phyloP scores from a whole-genome alignment of 1,140 invertebrate species.

The Eumaeus atala region DNA sequence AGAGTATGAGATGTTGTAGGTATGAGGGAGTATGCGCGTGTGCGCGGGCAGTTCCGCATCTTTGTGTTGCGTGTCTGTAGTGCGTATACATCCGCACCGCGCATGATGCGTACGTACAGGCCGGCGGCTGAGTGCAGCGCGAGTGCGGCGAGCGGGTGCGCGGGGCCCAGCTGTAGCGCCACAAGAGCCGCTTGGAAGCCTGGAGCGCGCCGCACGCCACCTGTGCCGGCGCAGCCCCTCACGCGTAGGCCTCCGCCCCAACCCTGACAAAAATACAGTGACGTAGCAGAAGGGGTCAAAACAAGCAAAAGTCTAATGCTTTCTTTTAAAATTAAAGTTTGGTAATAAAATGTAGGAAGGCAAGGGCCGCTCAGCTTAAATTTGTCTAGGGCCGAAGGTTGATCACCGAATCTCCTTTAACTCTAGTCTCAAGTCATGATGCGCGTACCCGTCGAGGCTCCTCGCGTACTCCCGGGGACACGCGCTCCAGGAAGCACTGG shows the following conservation, averaged over 20 bases:
- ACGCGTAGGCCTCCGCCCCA: slow-evolving; percentile 35
- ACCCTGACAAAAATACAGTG: neutral
- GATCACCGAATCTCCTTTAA: too few relatives aligned
- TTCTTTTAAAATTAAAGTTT: too few relatives aligned
- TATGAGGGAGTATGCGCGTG: neutral
- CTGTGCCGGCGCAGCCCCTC: slow-evolving; percentile 48
- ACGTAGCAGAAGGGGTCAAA: too few relatives aligned
- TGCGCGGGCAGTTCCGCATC: neutral
- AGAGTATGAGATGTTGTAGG: neutral
- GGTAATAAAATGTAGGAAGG: too few relatives aligned
- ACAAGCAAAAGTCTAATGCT: too few relatives aligned
- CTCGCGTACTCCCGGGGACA: too few relatives aligned
- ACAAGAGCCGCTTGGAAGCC: slow-evolving; percentile 97
- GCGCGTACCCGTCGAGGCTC: too few relatives aligned
- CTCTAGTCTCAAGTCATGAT: too few relatives aligned
- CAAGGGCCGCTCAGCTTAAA: too few relatives aligned
- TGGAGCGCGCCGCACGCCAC: slow-evolving; percentile 77
- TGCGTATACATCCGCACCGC: too few relatives aligned
- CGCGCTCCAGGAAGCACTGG: too few relatives aligned
- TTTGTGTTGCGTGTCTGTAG: slow-evolving; percentile 5
- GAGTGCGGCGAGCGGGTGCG: slow-evolving; percentile 80
- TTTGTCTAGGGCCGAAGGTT: too few relatives aligned
- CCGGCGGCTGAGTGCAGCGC: slow-evolving; percentile 97
- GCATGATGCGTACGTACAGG: slow-evolving; percentile 89
- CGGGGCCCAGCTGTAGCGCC: slow-evolving; percentile 79